Conservation (phyloP, 1,140 invertebrate genomes). For the Cydia fagiglandana region DNA sequence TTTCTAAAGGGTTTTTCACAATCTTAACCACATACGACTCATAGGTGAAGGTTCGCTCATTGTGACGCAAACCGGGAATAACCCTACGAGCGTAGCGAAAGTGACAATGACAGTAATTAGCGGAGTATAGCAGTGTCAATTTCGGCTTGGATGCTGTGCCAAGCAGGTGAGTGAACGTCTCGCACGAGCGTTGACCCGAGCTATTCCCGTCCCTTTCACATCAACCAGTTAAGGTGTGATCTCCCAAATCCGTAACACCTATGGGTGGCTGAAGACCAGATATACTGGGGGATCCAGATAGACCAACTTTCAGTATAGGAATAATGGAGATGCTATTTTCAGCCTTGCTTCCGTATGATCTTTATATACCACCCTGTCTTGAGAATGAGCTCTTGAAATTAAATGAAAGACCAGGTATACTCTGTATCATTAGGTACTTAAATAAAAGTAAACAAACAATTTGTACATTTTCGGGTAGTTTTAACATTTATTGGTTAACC, state of each 20-base stretch:
- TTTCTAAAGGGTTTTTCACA: too few species aligned
- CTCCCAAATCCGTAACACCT: not conserved
- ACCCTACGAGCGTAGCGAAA: not conserved
- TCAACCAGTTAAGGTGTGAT: not conserved
- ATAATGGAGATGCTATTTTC: not conserved
- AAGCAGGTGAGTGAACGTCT: slow-evolving; percentile 57
- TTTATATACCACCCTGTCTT: not conserved
- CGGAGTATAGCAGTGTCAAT: slow-evolving; percentile 15
- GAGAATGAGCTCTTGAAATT: not conserved
- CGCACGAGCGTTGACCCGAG: slow-evolving; percentile 46
- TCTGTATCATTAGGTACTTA: too few species aligned
- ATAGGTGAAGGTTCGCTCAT: not conserved
- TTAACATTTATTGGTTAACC: too few species aligned
- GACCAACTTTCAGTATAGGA: not conserved
- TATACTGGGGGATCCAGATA: not conserved
- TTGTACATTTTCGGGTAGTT: too few species aligned
- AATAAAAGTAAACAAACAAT: too few species aligned
- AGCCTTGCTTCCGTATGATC: not conserved
- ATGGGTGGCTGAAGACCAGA: not conserved
- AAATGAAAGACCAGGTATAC: too few species aligned
- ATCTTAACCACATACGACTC: not conserved
- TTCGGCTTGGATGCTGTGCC: slow-evolving; percentile 45
- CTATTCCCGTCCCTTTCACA: slow-evolving; percentile 45
- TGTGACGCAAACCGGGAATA: not conserved
- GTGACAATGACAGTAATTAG: slow-evolving; percentile 18